Conservation (phyloP, 2,797 vertebrate genomes). For the Pipistrellus nathusii region DNA sequence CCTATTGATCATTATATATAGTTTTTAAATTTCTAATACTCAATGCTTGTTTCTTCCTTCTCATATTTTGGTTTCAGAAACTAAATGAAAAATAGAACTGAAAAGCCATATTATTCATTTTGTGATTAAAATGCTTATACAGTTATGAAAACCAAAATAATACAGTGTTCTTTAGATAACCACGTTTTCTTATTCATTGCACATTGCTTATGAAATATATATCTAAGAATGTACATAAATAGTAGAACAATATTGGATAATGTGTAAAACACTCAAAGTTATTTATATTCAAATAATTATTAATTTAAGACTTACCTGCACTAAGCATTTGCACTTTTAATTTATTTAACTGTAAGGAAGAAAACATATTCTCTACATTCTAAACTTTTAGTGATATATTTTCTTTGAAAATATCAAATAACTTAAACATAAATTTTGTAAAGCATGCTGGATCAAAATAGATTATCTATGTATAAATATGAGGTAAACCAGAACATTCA, state of each 20-base stretch:
- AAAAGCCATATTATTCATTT: not conserved
- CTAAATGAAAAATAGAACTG: slow-evolving; percentile 24
- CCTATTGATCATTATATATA: slow-evolving; percentile 32
- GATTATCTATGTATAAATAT: not conserved
- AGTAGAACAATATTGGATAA: not conserved
- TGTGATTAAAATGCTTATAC: not conserved
- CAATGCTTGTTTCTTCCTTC: slow-evolving; percentile 21
- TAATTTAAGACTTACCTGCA: not conserved
- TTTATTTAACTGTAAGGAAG: not conserved
- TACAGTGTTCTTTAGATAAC: not conserved
- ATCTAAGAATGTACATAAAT: not conserved
- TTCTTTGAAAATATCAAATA: slow-evolving; percentile 4
- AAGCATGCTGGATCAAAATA: not conserved
- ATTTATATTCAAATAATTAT: not conserved
- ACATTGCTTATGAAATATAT: not conserved
- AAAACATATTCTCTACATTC: not conserved
- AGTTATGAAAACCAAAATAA: not conserved
- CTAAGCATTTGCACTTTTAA: not conserved
- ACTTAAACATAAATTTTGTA: not conserved
- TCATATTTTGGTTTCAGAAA: slow-evolving; percentile 34
- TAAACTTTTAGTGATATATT: not conserved
- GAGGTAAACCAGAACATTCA: not conserved
- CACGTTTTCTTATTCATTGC: not conserved
- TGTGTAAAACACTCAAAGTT: not conserved
- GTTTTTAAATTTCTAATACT: not conserved